Evolutionary conservation across 1,140 invertebrate species (phyloP), one percentile per base, ranked within the genome.

Genomic region (Mycetomoellerius zeteki): DNA sequence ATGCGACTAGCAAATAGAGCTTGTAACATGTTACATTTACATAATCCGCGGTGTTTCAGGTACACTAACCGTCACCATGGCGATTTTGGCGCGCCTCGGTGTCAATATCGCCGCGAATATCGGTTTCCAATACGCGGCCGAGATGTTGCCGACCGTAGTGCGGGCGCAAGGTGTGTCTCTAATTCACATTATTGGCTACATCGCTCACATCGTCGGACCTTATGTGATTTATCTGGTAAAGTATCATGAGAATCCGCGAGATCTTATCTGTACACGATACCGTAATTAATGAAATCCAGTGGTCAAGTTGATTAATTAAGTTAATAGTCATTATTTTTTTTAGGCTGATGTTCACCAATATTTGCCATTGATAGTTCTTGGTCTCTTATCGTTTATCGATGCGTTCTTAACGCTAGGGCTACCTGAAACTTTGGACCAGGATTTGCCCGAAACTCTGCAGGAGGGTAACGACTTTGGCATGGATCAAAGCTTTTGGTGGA

Each of bases 81-180:
- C 98, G 3, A 97, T 98, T 91, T 93, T 97, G 24, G 98, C 98
- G 1, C 96, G 98, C 54, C 98, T 98, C 86, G 97, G 97, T 81
- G 97, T 98, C 52, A 98, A 98, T 92, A 97, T 98, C 37, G 97
- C 98, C 1, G 98, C 98, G 91, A 98, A 98, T 95, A 98, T 98
- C 84, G 98, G 98, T 4, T 96, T 98, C 3, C 98, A 98, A 94
- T 98, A 98, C 95, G 98, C 98, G 0, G 98, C 98, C 0, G 98
- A 99, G 94, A 94, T 99, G 27, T 94, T 99, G 24, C 98, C 98
- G 1, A 99, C 98, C 0, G 98, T 98, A 6, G 97, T 98, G 0
- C 94, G 98, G 62, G 98, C 97, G 0, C 98, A 98, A 94, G 98
- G 98, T 2, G 96, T 98, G 0, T 97, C 98, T 30, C 95, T 98